phyloP scores from a whole-genome alignment of 2,888 invertebrate species.

The Drosophila cognata region DNA sequence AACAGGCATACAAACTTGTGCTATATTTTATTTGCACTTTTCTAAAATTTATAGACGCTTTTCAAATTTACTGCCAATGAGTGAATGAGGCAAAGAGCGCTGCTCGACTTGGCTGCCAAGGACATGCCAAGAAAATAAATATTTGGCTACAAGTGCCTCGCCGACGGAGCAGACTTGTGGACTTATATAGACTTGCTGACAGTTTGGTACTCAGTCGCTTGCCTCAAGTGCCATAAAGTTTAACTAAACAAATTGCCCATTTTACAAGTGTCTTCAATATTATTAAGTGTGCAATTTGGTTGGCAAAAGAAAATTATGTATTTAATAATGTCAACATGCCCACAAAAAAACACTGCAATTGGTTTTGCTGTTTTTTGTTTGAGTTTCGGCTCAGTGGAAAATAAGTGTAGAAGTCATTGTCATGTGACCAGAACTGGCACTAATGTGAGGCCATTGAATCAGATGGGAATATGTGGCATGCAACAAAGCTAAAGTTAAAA shows the following conservation, averaged over 20 bases:
- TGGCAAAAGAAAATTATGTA: slow-evolving; percentile 46
- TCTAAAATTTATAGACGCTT: slow-evolving; percentile 78
- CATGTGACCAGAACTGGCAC: slow-evolving; percentile 62
- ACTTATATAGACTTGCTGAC: slow-evolving; percentile 22
- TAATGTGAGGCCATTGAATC: slow-evolving; percentile 50
- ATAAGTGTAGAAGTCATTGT: slow-evolving; percentile 16
- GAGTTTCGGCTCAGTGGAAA: slow-evolving; percentile 13
- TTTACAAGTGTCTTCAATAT: slow-evolving; percentile 79
- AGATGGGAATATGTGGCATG: slow-evolving; percentile 44
- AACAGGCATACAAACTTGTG: slow-evolving; percentile 59
- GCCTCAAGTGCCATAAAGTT: slow-evolving; percentile 76
- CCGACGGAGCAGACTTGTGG: neutral
- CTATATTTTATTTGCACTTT: slow-evolving; percentile 79
- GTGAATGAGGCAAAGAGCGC: slow-evolving; percentile 17
- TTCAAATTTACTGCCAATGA: slow-evolving; percentile 71
- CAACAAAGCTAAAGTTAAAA: slow-evolving; percentile 50
- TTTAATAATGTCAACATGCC: slow-evolving; percentile 1
- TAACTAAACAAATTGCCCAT: slow-evolving; percentile 81
- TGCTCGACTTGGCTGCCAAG: slow-evolving; percentile 30
- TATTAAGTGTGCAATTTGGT: slow-evolving; percentile 71
- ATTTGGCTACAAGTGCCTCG: slow-evolving; percentile 68
- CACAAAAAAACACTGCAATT: slow-evolving; percentile 10
- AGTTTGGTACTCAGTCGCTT: slow-evolving; percentile 21
- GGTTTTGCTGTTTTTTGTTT: slow-evolving; percentile 21
- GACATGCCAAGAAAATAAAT: slow-evolving; percentile 63